phyloP scores from a whole-genome alignment of 2,113 vertebrate genomes.

The Corythoichthys intestinalis region DNA sequence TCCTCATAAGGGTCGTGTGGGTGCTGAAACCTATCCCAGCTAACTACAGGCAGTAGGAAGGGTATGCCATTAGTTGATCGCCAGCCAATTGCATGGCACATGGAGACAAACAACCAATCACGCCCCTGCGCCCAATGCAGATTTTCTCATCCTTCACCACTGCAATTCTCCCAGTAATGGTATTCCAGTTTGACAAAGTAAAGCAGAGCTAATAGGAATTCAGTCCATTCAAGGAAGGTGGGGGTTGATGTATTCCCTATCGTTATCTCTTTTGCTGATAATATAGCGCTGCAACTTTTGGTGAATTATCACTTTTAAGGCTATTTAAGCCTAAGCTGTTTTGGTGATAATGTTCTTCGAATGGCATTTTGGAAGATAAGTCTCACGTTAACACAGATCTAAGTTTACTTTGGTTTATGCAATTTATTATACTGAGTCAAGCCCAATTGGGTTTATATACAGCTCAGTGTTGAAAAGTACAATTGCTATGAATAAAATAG shows the following conservation, averaged over 20 bases:
- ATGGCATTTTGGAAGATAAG: slow-evolving; percentile 12
- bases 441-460: slow-evolving; percentile 24
- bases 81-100: too few species aligned
- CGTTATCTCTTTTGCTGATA: slow-evolving; percentile 12
- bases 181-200: slow-evolving; percentile 55
- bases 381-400: slow-evolving; percentile 26
- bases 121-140: not conserved
- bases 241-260: slow-evolving; percentile 16
- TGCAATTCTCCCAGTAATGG: slow-evolving; percentile 29
- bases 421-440: slow-evolving; percentile 8
- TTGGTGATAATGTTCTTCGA: not conserved
- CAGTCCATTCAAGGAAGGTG: slow-evolving; percentile 14
- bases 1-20: too few species aligned
- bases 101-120: not conserved
- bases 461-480: slow-evolving; percentile 37
- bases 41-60: too few species aligned
- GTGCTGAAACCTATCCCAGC: too few species aligned
- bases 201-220: slow-evolving; percentile 54
- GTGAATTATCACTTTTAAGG: slow-evolving; percentile 13
- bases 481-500: slow-evolving; percentile 22
- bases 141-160: slow-evolving; percentile 21
- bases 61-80: too few species aligned
- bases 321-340: slow-evolving; percentile 11
- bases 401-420: slow-evolving; percentile 29
- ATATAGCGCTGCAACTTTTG: not conserved